Evolutionary conservation across 2,797 vertebrate genomes (phyloP).

Genomic region (Anomalospiza imberbis): DNA sequence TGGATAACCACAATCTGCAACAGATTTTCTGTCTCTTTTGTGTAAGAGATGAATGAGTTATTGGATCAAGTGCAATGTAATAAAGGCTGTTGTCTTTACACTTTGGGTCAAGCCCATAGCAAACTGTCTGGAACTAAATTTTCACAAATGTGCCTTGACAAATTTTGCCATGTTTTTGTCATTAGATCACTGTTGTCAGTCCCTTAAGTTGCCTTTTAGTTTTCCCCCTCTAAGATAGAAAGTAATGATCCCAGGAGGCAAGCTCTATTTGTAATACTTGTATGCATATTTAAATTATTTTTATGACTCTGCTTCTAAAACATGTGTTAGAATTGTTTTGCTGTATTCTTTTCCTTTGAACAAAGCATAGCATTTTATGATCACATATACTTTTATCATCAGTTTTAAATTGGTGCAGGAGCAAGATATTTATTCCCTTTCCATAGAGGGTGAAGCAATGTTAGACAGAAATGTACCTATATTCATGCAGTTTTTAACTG

Average conservation of each 20-base stretch:
- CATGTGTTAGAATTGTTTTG: neutral
- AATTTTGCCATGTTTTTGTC: neutral
- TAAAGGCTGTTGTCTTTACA: neutral
- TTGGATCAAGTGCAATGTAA: neutral
- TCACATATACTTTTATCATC: neutral
- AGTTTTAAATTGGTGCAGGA: neutral
- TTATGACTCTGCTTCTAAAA: neutral
- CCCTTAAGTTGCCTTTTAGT: neutral
- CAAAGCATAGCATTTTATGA: neutral
- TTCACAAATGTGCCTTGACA: neutral
- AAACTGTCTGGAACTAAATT: neutral
- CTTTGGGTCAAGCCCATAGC: neutral
- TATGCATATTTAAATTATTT: neutral
- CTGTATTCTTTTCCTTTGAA: neutral
- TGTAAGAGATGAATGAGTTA: neutral
- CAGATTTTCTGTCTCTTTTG: neutral
- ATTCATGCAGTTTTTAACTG: neutral
- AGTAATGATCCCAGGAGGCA: neutral
- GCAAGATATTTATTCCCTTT: neutral
- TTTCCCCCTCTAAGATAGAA: rapidly evolving
- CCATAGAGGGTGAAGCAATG: neutral
- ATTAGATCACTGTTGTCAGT: neutral
- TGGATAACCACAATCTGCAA: neutral
- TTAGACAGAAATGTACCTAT: neutral
- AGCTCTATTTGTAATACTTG: neutral